phyloP scores from a whole-genome alignment of 2,113 vertebrate genomes.

The Channa argus region DNA sequence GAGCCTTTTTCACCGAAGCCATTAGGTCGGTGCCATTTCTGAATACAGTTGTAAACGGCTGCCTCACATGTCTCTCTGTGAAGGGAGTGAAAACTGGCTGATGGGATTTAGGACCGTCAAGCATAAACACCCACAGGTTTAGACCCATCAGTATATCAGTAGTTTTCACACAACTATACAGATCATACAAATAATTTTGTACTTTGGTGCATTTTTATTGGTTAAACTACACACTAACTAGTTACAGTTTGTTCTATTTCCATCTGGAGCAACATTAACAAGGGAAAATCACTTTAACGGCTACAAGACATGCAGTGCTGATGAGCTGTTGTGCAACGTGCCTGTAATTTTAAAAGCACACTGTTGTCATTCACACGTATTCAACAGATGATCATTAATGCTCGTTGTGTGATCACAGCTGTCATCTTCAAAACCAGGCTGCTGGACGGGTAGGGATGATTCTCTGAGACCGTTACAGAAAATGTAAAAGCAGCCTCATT shows the following conservation, averaged over 20 bases:
- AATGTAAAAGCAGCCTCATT: background rate
- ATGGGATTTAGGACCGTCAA: constrained; percentile 1
- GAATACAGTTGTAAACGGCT: background rate
- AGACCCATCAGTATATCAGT: too few relatives aligned
- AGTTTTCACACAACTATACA: too few relatives aligned
- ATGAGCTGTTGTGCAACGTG: background rate
- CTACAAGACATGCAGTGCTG: background rate
- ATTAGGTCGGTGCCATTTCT: constrained; percentile 21
- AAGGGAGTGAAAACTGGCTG: constrained; percentile 32
- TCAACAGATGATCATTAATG: background rate
- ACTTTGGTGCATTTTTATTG: too few relatives aligned
- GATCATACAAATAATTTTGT: too few relatives aligned
- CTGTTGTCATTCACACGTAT: background rate
- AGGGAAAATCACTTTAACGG: background rate
- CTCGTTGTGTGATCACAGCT: background rate
- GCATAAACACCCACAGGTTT: too few relatives aligned
- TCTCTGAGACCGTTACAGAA: background rate
- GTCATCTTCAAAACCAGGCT: background rate
- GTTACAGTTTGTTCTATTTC: too few relatives aligned
- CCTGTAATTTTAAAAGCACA: too few relatives aligned
- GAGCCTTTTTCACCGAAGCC: constrained; percentile 9
- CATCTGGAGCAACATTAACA: too few relatives aligned
- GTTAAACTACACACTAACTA: too few relatives aligned
- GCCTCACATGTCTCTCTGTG: constrained; percentile 3
- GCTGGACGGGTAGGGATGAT: background rate